A percentile compares a stretch with the other conserved stretches of the same genome.
Conservation (phyloP, 2,113 vertebrate species). For the Prunella fulvescens region DNA sequence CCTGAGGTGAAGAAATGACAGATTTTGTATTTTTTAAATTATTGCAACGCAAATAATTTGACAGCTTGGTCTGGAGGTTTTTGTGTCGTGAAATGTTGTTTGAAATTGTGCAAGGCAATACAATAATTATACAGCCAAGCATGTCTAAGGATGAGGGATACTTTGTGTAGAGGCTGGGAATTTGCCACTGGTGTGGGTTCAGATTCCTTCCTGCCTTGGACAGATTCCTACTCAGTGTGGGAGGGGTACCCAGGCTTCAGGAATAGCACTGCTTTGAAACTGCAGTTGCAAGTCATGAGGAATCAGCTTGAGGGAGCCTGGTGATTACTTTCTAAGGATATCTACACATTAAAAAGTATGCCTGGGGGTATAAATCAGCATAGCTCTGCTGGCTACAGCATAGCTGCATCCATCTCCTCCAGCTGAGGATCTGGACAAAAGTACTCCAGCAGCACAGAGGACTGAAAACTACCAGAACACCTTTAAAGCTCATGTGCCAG, state of each 20-base stretch:
- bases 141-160: neutral
- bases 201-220: neutral
- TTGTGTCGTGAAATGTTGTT: neutral
- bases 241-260: neutral
- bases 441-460: neutral
- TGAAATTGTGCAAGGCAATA: neutral
- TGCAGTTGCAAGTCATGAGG: neutral
- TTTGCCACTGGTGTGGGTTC: neutral
- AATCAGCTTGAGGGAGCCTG: slow-evolving; percentile 59
- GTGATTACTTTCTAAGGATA: slow-evolving; percentile 30
- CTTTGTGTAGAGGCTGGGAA: neutral
- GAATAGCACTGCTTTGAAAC: neutral
- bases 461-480: slow-evolving; percentile 57
- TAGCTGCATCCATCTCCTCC: neutral
- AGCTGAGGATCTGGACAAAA: slow-evolving; percentile 18
- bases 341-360: neutral
- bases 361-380: slow-evolving; percentile 33
- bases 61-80: neutral
- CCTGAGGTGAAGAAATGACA: neutral
- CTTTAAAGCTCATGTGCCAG: slow-evolving; percentile 36
- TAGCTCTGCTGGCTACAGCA: neutral
- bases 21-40: neutral
- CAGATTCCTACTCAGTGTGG: neutral
- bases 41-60: neutral
- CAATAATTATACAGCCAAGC: neutral